Conservation (phyloP, 2,113 vertebrate species). For the Emydura subglobosa region DNA sequence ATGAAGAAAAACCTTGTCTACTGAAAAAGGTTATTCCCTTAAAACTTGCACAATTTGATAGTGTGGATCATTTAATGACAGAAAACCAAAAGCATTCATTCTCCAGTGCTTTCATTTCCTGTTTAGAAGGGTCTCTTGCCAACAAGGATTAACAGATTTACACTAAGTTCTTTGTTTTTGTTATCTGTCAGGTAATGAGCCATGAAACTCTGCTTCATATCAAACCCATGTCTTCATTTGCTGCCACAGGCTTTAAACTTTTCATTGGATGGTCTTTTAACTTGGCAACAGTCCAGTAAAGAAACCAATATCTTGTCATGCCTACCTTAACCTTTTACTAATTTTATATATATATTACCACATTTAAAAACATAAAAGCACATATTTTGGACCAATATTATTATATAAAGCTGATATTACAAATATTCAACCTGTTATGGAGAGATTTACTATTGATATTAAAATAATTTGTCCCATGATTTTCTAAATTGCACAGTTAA, state of each 20-base stretch:
- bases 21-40: conserved; percentile 16
- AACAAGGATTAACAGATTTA: conserved; percentile 40
- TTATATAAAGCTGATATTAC: background rate
- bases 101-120: conserved; percentile 1
- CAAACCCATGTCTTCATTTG: conserved; percentile 61
- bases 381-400: background rate
- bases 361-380: background rate
- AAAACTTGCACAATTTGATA: conserved; percentile 23
- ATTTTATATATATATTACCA: background rate
- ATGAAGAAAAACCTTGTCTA: background rate
- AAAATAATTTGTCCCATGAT: background rate
- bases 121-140: conserved; percentile 22
- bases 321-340: background rate
- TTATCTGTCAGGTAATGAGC: conserved; percentile 76
- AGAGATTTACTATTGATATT: background rate
- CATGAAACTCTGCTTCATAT: conserved; percentile 67
- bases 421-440: background rate
- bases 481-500: background rate
- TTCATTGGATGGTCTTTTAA: conserved; percentile 3
- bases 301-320: background rate
- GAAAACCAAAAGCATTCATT: conserved; percentile 19
- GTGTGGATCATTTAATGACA: conserved; percentile 1
- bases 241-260: conserved; percentile 66
- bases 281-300: conserved; percentile 45
- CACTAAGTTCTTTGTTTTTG: conserved; percentile 49